phyloP scores from a whole-genome alignment of 2,113 vertebrate genomes.

The Heterotilapia buettikoferi region DNA sequence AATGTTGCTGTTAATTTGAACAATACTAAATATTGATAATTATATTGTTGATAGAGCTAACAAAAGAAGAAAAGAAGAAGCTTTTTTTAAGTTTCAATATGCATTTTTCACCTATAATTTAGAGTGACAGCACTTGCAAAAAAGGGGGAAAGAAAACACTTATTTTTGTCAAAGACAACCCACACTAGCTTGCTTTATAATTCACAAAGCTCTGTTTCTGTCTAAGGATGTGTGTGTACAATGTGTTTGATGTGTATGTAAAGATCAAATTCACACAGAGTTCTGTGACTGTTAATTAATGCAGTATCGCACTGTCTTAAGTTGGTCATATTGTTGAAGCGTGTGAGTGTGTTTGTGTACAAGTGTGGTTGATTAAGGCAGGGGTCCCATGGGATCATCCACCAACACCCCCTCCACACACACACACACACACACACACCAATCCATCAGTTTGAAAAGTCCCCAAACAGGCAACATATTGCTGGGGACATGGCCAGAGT shows the following conservation, averaged over 20 bases:
- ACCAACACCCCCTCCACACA: conserved; percentile 7
- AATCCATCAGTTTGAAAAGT: conserved; percentile 92
- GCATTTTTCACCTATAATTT: not conserved
- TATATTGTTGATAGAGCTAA: not conserved
- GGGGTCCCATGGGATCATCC: conserved; percentile 77
- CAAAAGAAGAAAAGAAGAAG: fast-evolving
- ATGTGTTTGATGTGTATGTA: not conserved
- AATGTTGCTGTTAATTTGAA: not conserved
- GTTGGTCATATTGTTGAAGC: conserved; percentile 74
- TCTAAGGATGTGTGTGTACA: not conserved
- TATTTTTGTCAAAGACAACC: not conserved
- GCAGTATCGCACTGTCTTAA: conserved; percentile 29
- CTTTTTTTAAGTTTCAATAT: not conserved
- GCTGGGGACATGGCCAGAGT: conserved; percentile 81
- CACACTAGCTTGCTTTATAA: not conserved
- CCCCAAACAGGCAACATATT: conserved; percentile 91
- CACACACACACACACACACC: not conserved
- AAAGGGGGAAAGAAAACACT: not conserved
- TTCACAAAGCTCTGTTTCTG: not conserved
- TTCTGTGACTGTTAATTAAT: not conserved
- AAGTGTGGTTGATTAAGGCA: conserved; percentile 83
- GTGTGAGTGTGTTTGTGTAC: conserved; percentile 7
- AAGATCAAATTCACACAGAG: not conserved
- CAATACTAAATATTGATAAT: not conserved
- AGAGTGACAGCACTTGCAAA: not conserved